phyloP scores from a whole-genome alignment of 2,888 invertebrate species.

The Onchidella celtica region DNA sequence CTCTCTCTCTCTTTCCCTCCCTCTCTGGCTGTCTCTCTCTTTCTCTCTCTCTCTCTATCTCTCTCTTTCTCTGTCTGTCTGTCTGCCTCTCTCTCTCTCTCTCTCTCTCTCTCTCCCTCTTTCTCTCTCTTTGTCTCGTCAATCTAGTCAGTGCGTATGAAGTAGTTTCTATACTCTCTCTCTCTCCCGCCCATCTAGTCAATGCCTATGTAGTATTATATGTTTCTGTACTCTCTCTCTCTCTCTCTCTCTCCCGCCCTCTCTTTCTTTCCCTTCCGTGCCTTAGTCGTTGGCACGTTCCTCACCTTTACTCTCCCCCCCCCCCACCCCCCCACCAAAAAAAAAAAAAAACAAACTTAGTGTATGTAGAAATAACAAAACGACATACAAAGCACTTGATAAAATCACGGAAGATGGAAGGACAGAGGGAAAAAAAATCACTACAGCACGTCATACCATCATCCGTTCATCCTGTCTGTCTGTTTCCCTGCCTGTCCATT shows the following conservation, averaged over 20 bases:
- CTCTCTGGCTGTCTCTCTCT: not conserved
- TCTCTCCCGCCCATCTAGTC: not conserved
- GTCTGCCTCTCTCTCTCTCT: slow-evolving; percentile 36
- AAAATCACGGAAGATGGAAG: no score
- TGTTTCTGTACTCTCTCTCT: not conserved
- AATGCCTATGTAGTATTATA: not conserved
- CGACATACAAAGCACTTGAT: no score
- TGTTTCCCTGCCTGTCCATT: no score
- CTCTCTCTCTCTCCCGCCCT: not conserved
- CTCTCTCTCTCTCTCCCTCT: slow-evolving; percentile 39
- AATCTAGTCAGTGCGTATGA: not conserved
- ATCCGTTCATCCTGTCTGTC: no score
- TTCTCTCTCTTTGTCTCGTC: slow-evolving; percentile 32
- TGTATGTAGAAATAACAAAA: no score
- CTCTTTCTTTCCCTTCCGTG: not conserved
- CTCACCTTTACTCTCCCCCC: not conserved
- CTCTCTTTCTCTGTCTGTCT: slow-evolving; percentile 26
- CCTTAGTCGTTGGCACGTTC: not conserved
- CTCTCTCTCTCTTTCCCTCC: not conserved
- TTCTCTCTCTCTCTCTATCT: not conserved
- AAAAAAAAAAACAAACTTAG: not conserved
- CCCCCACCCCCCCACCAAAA: not conserved
- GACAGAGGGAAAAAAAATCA: no score
- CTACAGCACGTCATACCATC: no score
- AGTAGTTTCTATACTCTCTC: no score